Conservation (phyloP, 2,113 vertebrate genomes). For the Furnarius figulus region DNA sequence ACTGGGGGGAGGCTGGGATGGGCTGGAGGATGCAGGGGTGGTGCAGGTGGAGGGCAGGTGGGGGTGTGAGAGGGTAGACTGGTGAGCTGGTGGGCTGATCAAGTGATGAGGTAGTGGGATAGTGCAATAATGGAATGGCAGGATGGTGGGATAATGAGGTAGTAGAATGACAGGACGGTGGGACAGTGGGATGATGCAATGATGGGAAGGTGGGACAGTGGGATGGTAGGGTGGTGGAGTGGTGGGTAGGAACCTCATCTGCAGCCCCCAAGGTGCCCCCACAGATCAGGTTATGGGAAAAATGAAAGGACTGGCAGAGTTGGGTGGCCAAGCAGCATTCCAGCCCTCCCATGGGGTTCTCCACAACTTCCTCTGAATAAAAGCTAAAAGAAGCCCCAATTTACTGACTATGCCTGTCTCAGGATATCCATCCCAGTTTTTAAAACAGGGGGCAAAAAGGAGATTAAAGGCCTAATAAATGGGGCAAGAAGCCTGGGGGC, state of each 20-base stretch:
- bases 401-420: no score
- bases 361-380: not conserved
- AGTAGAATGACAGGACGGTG: not conserved
- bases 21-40: not conserved
- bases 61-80: not conserved
- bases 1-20: not conserved
- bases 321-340: not conserved
- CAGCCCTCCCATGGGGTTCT: not conserved
- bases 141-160: rapidly evolving
- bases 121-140: no score
- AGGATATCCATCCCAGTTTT: not conserved
- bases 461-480: no score
- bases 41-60: not conserved
- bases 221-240: not conserved
- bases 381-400: not conserved
- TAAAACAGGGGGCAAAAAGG: not conserved
- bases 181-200: not conserved
- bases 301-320: not conserved
- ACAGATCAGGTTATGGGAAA: not conserved
- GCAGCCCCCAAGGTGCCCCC: not conserved
- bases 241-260: not conserved
- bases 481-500: no score
- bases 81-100: no score
- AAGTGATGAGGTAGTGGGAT: no score
- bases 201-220: not conserved